Conservation (phyloP, 2,888 invertebrate species). For the Clunio marinus region DNA sequence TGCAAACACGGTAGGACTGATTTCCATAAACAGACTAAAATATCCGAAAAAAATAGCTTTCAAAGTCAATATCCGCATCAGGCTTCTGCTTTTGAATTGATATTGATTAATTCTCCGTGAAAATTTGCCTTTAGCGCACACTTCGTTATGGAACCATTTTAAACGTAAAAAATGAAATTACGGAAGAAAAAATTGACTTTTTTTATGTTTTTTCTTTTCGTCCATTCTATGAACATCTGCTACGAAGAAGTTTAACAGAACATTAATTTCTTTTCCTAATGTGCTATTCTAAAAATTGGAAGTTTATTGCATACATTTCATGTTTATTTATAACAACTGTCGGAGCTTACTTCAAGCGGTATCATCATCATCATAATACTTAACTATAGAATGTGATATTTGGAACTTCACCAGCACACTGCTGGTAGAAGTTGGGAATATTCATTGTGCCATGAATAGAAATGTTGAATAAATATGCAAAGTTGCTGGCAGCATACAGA, state of each 20-base stretch:
- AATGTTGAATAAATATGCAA: too few relatives aligned
- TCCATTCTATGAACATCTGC: slow-evolving; percentile 9
- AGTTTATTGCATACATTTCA: too few relatives aligned
- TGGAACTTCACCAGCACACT: too few relatives aligned
- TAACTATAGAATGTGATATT: too few relatives aligned
- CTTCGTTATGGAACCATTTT: not conserved
- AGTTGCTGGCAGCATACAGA: too few relatives aligned
- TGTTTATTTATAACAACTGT: too few relatives aligned
- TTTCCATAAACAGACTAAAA: not conserved
- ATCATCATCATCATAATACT: too few relatives aligned
- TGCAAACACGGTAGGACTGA: not conserved
- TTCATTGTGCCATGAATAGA: too few relatives aligned
- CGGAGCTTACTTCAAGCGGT: too few relatives aligned
- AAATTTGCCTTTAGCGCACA: not conserved
- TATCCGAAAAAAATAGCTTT: not conserved
- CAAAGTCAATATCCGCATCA: not conserved
- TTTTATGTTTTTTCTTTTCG: not conserved
- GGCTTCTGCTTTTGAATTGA: not conserved
- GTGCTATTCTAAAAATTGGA: not conserved
- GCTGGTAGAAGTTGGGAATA: too few relatives aligned
- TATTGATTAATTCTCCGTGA: slow-evolving; percentile 19
- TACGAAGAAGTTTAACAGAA: not conserved
- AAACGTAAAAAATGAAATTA: not conserved
- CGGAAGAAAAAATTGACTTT: too few relatives aligned
- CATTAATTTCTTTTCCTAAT: slow-evolving; percentile 15